Evolutionary conservation across 1,140 invertebrate species (phyloP).

Genomic region (Heliconius hewitsoni): DNA sequence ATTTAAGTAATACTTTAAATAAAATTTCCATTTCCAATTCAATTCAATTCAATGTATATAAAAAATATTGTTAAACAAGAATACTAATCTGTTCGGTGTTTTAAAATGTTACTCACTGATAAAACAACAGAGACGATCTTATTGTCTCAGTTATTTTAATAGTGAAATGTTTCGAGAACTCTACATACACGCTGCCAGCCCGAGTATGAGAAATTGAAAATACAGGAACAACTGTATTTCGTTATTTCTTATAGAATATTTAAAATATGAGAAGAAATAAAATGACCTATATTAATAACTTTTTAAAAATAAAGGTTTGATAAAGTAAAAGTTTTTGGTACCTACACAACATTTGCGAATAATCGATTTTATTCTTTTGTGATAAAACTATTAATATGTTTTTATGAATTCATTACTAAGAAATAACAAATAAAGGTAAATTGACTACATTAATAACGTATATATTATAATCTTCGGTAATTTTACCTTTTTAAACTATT

Average conservation of each 20-base stretch:
- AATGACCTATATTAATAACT: neutral
- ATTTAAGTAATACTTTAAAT: no score
- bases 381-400: neutral
- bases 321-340: neutral
- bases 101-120: neutral
- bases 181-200: neutral
- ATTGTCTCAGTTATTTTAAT: constrained; percentile 3
- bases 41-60: neutral
- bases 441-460: no score
- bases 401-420: no score
- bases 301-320: no score
- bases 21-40: neutral
- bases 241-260: neutral
- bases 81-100: neutral
- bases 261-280: neutral
- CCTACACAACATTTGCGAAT: neutral
- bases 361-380: neutral
- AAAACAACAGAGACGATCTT: neutral
- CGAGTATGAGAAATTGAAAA: neutral
- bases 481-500: no score
- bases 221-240: neutral
- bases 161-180: neutral
- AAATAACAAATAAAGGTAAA: no score
- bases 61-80: neutral
- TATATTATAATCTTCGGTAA: no score